phyloP scores from a whole-genome alignment of 2,888 invertebrate species.

The Pseudococcus jackbeardsleyi region DNA sequence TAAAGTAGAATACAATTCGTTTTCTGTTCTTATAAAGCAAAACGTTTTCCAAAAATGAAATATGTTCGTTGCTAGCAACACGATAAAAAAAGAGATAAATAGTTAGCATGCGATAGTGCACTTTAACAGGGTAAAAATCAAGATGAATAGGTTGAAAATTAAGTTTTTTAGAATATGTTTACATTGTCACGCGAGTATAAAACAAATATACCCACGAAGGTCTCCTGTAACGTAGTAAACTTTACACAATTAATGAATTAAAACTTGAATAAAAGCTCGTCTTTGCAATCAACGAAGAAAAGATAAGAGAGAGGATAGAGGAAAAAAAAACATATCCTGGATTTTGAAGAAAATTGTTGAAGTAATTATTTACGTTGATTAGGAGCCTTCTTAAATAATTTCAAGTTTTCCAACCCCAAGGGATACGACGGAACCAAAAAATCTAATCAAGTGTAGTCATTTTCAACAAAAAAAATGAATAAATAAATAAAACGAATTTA shows the following conservation, averaged over 20 bases:
- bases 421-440: no score
- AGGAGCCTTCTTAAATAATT: no score
- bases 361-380: no score
- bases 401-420: no score
- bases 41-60: slow-evolving; percentile 25
- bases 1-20: slow-evolving; percentile 10
- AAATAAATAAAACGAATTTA: no score
- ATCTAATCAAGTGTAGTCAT: no score
- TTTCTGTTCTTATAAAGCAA: neutral
- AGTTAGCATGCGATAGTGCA: slow-evolving; percentile 19
- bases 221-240: neutral
- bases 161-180: slow-evolving; percentile 46
- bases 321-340: no score
- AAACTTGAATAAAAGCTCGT: neutral
- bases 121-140: slow-evolving; percentile 35
- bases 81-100: slow-evolving; percentile 13
- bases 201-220: neutral
- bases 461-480: no score
- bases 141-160: slow-evolving; percentile 28
- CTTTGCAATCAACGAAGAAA: neutral
- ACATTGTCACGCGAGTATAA: slow-evolving; percentile 26
- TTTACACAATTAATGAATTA: slow-evolving; percentile 14
- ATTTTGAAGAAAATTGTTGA: no score
- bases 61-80: neutral
- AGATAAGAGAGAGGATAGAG: neutral